A percentile compares a stretch with the other conserved stretches of the same genome.
phyloP scores from a whole-genome alignment of 2,797 vertebrate genomes.

The Crotalus adamanteus region DNA sequence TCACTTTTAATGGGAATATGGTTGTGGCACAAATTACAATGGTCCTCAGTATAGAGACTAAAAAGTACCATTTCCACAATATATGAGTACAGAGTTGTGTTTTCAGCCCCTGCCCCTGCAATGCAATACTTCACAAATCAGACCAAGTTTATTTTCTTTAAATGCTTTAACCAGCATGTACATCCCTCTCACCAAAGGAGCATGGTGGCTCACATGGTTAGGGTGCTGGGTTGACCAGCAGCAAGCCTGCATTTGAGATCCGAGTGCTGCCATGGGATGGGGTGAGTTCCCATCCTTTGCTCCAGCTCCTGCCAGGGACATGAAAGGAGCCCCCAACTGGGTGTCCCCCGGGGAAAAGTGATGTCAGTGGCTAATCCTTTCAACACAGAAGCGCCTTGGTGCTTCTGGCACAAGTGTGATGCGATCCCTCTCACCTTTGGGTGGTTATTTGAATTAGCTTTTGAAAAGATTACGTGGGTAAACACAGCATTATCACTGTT shows the following conservation, averaged over 20 bases:
- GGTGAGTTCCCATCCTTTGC: too few species aligned
- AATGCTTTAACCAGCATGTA: constrained; percentile 31
- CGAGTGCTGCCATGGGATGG: too few species aligned
- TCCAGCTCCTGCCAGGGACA: too few species aligned
- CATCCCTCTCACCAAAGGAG: constrained; percentile 12
- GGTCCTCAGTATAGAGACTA: constrained; percentile 29
- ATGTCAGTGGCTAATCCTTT: too few species aligned
- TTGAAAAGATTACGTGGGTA: constrained; percentile 62
- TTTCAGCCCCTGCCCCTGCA: constrained; percentile 16
- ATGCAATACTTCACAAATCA: constrained; percentile 40
- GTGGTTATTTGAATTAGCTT: too few species aligned
- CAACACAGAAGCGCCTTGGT: too few species aligned
- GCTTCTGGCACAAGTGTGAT: too few species aligned
- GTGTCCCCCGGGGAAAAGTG: too few species aligned
- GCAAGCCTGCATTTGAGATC: too few species aligned
- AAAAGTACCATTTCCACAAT: constrained; percentile 22
- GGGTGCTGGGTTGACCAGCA: too few species aligned
- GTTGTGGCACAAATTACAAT: background rate
- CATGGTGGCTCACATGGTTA: too few species aligned
- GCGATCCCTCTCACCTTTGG: background rate
- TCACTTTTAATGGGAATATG: constrained; percentile 14
- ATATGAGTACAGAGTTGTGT: constrained; percentile 2
- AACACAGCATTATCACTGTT: constrained; percentile 80
- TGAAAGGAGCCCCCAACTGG: too few species aligned
- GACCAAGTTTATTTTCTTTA: constrained; percentile 46